These are phyloP conservation scores for Pogonus chalceus DNA, from an alignment of 1,140 invertebrate species.

Conservation along the genomic window DNA sequence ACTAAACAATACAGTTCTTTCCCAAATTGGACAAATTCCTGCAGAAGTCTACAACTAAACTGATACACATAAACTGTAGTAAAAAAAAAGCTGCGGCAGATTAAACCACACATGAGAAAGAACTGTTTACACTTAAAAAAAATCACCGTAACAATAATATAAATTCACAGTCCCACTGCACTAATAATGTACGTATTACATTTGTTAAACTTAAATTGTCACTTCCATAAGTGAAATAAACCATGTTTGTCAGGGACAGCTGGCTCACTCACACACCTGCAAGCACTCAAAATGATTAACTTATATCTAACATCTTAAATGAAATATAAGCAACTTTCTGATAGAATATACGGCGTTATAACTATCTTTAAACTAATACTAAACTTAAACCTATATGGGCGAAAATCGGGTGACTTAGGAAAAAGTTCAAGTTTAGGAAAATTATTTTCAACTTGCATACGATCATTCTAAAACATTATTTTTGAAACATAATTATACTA, in stretches of 20 bases:
- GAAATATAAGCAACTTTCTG: neutral
- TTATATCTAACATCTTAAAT: neutral
- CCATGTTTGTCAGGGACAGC: neutral
- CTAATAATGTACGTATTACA: constrained; percentile 4
- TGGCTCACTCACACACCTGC: constrained; percentile 1
- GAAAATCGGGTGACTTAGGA: no score
- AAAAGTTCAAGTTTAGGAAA: no score
- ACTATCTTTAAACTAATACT: no score
- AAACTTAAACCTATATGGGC: no score
- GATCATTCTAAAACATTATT: no score
- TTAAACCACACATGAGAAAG: neutral
- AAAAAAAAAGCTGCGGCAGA: neutral
- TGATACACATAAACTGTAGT: constrained; percentile 1
- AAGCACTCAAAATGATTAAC: neutral
- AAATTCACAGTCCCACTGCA: constrained; percentile 1
- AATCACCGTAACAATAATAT: neutral
- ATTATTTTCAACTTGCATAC: no score
- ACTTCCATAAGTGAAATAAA: neutral
- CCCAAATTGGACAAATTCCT: constrained; percentile 3
- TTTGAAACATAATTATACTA: no score
- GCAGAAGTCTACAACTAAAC: neutral
- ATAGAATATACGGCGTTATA: no score
- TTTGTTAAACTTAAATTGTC: neutral
- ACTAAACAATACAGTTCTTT: neutral
- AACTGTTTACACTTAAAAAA: neutral